Percentiles rank a stretch among this genome's conserved stretches.
phyloP scores from a whole-genome alignment of 2,797 vertebrate species.

The Ambastaia sidthimunki region DNA sequence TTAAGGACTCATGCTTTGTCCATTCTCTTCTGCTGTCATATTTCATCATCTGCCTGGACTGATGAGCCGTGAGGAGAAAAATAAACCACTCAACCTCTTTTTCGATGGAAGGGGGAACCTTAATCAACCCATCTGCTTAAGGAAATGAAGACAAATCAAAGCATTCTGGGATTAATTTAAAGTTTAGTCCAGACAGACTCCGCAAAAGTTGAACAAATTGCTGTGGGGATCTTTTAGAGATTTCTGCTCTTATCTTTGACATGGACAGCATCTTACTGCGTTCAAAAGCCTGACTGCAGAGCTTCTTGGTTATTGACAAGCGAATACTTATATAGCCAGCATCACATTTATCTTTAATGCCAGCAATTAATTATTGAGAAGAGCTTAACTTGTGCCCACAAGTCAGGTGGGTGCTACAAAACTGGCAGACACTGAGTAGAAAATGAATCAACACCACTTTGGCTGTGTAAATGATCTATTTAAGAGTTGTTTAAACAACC shows the following conservation, averaged over 20 bases:
- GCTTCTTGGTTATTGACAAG: conserved; percentile 51
- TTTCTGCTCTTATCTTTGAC: background rate
- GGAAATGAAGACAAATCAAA: conserved; percentile 11
- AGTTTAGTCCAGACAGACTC: conserved; percentile 1
- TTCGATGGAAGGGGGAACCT: conserved; percentile 30
- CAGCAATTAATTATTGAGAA: conserved; percentile 52
- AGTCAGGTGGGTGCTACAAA: conserved; percentile 28
- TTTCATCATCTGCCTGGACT: conserved; percentile 39
- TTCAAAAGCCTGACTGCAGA: conserved; percentile 9
- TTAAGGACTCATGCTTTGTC: conserved; percentile 51
- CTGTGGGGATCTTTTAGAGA: background rate
- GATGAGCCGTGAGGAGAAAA: conserved; percentile 43
- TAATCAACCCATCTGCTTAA: conserved; percentile 10
- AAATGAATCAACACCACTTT: conserved; percentile 30
- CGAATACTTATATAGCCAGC: conserved; percentile 39
- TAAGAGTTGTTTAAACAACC: background rate
- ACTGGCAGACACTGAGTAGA: background rate
- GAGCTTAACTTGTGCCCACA: conserved; percentile 40
- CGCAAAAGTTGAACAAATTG: background rate
- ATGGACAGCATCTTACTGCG: conserved; percentile 5
- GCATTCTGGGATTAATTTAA: background rate
- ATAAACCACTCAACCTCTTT: conserved; percentile 39
- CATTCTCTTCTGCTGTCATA: conserved; percentile 25
- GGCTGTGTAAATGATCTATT: background rate
- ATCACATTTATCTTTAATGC: conserved; percentile 58